phyloP scores from a whole-genome alignment of 2,113 vertebrate species.

The Tyto alba region DNA sequence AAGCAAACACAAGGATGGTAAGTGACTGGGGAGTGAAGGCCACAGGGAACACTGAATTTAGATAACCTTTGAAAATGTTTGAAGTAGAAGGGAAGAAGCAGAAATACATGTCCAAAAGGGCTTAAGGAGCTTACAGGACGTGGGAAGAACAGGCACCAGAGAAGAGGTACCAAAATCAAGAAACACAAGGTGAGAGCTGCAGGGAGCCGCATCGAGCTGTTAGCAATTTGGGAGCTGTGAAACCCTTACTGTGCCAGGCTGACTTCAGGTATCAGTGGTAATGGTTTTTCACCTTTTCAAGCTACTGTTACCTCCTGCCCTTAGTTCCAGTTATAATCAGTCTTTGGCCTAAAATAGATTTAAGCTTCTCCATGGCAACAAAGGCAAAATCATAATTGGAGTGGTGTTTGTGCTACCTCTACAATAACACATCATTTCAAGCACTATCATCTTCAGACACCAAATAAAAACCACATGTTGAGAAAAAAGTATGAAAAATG shows the following conservation, averaged over 20 bases:
- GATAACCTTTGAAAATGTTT: not conserved
- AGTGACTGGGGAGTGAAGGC: not conserved
- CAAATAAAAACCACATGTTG: conserved; percentile 32
- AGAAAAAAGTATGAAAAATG: conserved; percentile 36
- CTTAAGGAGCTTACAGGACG: not conserved
- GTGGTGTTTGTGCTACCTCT: conserved; percentile 29
- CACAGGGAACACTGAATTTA: not conserved
- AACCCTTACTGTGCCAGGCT: not conserved
- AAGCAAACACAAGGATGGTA: not conserved
- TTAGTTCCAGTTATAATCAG: not conserved
- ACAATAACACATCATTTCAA: conserved; percentile 25
- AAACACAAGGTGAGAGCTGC: not conserved
- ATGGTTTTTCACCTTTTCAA: not conserved
- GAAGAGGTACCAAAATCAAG: not conserved
- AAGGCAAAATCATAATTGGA: conserved; percentile 32
- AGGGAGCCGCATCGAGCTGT: not conserved
- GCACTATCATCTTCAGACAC: conserved; percentile 1
- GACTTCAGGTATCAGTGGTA: not conserved
- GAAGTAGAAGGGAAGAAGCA: not conserved
- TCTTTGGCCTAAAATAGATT: conserved; percentile 22
- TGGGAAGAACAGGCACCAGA: not conserved
- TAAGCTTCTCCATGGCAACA: conserved; percentile 56
- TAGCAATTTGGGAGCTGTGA: not conserved
- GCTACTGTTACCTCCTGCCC: not conserved
- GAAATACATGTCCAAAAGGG: not conserved